These are phyloP conservation scores for Menidia beryllina DNA, from an alignment of 2,113 vertebrate genomes.

Conservation along the genomic window DNA sequence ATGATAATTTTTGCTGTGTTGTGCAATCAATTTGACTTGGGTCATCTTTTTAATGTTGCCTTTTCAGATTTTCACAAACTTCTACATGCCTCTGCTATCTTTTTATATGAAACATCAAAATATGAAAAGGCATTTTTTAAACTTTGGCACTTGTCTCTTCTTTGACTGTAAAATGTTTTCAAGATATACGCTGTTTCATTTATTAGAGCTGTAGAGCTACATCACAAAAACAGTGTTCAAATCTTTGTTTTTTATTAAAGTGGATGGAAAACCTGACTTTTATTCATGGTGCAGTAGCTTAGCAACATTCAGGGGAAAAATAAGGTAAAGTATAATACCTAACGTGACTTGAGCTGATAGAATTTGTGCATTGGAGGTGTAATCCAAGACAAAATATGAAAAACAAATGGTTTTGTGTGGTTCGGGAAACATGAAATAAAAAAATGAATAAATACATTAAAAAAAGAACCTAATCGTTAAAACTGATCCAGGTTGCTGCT, in stretches of 20 bases:
- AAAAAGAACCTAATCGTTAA: background rate
- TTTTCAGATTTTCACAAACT: too few species aligned
- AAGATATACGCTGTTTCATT: background rate
- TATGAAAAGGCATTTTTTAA: too few species aligned
- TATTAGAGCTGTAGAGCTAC: background rate
- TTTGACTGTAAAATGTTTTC: background rate
- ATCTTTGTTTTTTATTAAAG: background rate
- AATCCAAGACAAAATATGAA: slow-evolving; percentile 1
- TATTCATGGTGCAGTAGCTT: background rate
- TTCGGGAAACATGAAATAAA: background rate
- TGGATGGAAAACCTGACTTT: background rate
- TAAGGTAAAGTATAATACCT: background rate
- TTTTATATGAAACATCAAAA: too few species aligned
- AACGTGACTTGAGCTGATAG: background rate
- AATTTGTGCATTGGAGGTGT: background rate
- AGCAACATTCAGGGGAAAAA: background rate
- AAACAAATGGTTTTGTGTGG: background rate
- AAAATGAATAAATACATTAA: background rate
- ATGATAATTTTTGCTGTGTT: too few species aligned
- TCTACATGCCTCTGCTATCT: too few species aligned
- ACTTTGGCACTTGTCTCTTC: too few species aligned
- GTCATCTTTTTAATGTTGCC: background rate
- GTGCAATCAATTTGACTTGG: too few species aligned
- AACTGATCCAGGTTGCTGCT: background rate
- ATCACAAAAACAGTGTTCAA: rapidly evolving